A percentile compares a stretch with the other conserved stretches of the same genome.
Evolutionary conservation across 2,888 invertebrate genomes (phyloP).

Genomic region (Druceiella hillmani): DNA sequence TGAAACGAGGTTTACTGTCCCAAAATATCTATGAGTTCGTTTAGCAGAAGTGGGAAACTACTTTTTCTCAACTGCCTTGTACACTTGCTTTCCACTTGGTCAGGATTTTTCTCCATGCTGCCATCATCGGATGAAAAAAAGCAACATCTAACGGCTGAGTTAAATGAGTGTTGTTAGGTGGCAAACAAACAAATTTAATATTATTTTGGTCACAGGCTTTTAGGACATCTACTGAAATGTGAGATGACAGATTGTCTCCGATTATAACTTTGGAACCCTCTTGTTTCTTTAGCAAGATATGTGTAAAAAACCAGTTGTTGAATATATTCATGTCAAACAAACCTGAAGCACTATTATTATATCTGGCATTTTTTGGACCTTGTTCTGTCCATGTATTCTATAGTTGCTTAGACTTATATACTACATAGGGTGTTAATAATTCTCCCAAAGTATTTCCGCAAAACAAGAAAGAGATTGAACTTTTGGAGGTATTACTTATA

Average conservation of each 20-base stretch:
- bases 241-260: constrained; percentile 27
- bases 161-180: constrained; percentile 28
- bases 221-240: constrained; percentile 24
- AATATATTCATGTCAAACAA: too few relatives aligned
- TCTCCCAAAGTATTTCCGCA: too few relatives aligned
- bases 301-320: too few relatives aligned
- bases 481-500: too few relatives aligned
- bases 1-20: constrained; percentile 17
- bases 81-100: constrained; percentile 21
- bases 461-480: too few relatives aligned
- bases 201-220: constrained; percentile 28
- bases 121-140: constrained; percentile 27
- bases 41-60: constrained; percentile 20
- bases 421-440: too few relatives aligned
- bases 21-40: constrained; percentile 15
- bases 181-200: constrained; percentile 30
- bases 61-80: constrained; percentile 18
- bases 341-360: too few relatives aligned
- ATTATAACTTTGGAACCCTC: constrained; percentile 29
- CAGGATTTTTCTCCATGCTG: constrained; percentile 22
- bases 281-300: too few relatives aligned
- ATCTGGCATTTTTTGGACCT: too few relatives aligned
- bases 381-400: too few relatives aligned
- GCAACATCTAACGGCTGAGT: constrained; percentile 28
- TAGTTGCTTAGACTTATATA: too few relatives aligned